Evolutionary conservation across 2,888 invertebrate genomes (phyloP), one percentile per base, ranked within the genome.

Genomic region (Chelonus formosanus): DNA sequence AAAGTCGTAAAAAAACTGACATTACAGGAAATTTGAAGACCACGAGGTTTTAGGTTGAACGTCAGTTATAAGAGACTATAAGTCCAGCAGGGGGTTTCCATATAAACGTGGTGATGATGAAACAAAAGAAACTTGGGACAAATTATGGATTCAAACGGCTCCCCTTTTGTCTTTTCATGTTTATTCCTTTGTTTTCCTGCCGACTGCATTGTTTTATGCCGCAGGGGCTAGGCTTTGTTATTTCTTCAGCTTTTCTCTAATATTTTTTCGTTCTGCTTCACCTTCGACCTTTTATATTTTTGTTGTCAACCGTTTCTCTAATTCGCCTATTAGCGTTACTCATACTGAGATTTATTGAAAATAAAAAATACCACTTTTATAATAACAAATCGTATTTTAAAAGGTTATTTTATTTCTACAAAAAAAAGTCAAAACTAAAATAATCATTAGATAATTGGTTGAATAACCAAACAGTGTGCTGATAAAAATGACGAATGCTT

Each of bases 121-220:
- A 79, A 82, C 82, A 82, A 82, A 81, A 73, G 76, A 74, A 71
- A 75, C 74, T 76, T 71, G 78, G 79, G 79, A 75, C 77, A 79
- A 83, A 83, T 84, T 83, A 81, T 75, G 79, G 76, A 82, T 81
- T 83, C 83, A 82, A 83, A 82, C 82, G 82, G 79, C 78, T 72
- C 75, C 70, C 79, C 74, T 52, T 82, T 82, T 83, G 81, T 82
- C 78, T 79, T 77, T 77, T 74, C 78, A 77, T 80, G 79, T 82
- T 82, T 83, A 80, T 80, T 80, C 80, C 81, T 82, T 83, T 83
- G 82, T 82, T 83, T 81, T 79, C 77, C 74, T 77, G 74, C 76
- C 76, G 76, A 71, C 75, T 73, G 79, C 77, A 80, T 83, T 83
- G 81, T 83, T 80, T 80, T 72, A 76, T 74, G 53, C 74, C 68